Conservation (phyloP, 2,888 invertebrate species). For the Calameuta filiformis region DNA sequence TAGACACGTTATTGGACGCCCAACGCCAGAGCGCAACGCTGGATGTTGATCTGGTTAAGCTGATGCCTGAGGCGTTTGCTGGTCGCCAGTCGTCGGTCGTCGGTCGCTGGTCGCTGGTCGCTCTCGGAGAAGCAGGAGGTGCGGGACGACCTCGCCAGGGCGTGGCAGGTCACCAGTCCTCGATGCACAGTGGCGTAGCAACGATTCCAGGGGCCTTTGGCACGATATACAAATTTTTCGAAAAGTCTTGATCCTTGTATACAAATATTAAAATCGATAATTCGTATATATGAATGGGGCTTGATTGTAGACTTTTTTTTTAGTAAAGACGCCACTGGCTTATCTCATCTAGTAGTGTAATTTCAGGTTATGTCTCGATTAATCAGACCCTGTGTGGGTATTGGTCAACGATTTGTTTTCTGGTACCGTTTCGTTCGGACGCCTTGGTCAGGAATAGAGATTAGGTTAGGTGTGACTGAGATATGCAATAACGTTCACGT, state of each 20-base stretch:
- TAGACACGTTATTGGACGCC: background rate
- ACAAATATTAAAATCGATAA: background rate
- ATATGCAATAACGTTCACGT: background rate
- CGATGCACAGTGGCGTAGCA: constrained; percentile 48
- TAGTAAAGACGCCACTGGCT: background rate
- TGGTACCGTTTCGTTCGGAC: background rate
- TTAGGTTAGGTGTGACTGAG: background rate
- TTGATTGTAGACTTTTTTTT: background rate
- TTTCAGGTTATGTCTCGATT: background rate
- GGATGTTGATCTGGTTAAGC: constrained; percentile 62
- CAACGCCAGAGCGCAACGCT: constrained; percentile 29
- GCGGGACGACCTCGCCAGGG: constrained; percentile 63
- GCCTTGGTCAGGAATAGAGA: background rate
- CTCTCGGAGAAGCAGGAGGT: constrained; percentile 44
- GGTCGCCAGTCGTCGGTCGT: constrained; percentile 49
- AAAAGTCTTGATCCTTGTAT: background rate
- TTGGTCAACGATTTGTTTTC: background rate
- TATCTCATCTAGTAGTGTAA: background rate
- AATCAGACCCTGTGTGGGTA: background rate
- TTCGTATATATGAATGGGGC: background rate
- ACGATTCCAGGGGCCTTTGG: constrained; percentile 7
- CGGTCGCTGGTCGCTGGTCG: constrained; percentile 52
- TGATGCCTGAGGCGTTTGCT: constrained; percentile 50
- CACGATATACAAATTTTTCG: background rate
- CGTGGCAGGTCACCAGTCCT: constrained; percentile 64